Evolutionary conservation across 2,888 invertebrate genomes (phyloP).

Genomic region (Elegia similella): DNA sequence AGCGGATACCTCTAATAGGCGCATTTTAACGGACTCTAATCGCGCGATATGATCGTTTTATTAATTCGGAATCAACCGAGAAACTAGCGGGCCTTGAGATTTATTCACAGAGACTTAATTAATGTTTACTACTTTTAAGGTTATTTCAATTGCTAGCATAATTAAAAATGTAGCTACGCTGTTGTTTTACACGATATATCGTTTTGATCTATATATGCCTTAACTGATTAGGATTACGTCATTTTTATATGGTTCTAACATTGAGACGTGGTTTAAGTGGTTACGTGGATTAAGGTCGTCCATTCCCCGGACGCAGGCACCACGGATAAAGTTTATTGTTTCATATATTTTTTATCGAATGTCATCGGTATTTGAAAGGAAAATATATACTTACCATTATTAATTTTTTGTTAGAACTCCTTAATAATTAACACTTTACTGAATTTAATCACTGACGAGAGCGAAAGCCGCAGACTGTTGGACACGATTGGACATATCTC

Average conservation of each 20-base stretch:
- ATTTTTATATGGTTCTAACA: slow-evolving; percentile 8
- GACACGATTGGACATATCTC: too few relatives aligned
- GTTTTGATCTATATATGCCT: slow-evolving; percentile 5
- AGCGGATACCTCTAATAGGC: slow-evolving; percentile 15
- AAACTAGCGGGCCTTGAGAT: slow-evolving; percentile 9
- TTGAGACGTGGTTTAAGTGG: neutral
- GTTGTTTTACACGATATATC: slow-evolving; percentile 7
- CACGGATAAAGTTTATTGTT: neutral
- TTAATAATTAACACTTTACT: too few relatives aligned
- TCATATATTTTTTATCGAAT: neutral
- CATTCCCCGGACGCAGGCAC: neutral
- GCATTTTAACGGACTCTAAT: slow-evolving; percentile 12
- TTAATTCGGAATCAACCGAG: slow-evolving; percentile 10
- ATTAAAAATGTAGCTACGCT: neutral
- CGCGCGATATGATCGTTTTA: slow-evolving; percentile 11
- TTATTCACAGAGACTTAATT: neutral
- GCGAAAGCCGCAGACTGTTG: too few relatives aligned
- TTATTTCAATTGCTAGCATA: slow-evolving; percentile 1
- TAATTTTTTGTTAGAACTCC: too few relatives aligned
- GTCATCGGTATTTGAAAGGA: too few relatives aligned
- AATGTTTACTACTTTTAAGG: slow-evolving; percentile 7
- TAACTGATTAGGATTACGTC: neutral
- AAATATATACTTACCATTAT: too few relatives aligned
- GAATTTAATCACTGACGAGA: too few relatives aligned
- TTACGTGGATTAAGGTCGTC: neutral